Evolutionary conservation across 2,113 vertebrate species (phyloP).

Genomic region (Setophaga petechia): DNA sequence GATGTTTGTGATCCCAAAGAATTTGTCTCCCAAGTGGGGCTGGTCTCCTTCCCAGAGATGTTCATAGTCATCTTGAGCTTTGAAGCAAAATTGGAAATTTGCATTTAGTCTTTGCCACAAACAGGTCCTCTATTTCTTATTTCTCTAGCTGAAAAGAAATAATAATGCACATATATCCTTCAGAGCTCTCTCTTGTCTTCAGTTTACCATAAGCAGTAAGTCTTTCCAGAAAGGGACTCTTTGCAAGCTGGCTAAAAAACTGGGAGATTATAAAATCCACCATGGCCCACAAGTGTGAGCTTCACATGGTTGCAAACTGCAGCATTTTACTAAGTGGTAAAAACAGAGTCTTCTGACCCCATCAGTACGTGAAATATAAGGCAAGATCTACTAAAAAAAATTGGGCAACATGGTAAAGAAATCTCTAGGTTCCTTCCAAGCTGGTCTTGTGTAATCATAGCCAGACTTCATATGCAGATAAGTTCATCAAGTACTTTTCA

Average conservation of each 20-base stretch:
- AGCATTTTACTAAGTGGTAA: neutral
- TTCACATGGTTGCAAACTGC: neutral
- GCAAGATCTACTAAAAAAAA: neutral
- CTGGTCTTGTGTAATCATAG: neutral
- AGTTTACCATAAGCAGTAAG: neutral
- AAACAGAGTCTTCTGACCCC: neutral
- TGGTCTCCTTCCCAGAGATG: neutral
- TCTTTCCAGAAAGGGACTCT: neutral
- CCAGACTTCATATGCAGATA: neutral
- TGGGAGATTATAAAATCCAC: neutral
- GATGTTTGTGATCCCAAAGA: neutral
- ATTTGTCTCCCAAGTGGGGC: neutral
- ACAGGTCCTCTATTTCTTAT: neutral
- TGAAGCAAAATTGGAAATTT: neutral
- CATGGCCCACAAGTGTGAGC: neutral
- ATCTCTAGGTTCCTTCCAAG: neutral
- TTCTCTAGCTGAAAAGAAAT: neutral
- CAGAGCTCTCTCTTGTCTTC: neutral
- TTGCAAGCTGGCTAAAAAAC: neutral
- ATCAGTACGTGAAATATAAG: neutral
- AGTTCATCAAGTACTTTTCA: conserved; percentile 6
- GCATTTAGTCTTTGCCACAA: neutral
- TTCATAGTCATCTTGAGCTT: neutral
- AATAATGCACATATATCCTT: fast-evolving
- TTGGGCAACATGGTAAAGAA: neutral